Base-by-base conservation (phyloP, 2,113 vertebrate species). In the Ochotona curzoniae region DNA sequence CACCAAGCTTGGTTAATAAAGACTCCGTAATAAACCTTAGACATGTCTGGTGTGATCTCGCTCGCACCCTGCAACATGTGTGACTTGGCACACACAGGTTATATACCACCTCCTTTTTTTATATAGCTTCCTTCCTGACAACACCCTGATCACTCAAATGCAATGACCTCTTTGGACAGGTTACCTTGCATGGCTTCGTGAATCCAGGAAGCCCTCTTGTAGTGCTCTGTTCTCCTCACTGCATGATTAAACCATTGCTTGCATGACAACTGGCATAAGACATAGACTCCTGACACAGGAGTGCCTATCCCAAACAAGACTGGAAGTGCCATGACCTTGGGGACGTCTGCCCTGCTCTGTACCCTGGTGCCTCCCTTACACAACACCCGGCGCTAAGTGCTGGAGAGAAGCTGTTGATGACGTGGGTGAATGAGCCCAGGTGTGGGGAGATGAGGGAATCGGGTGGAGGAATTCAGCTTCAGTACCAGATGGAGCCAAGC, bases 281-380 rank as follows among this genome's bases (percentile, higher is more conserved):
- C 17, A 0, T 11, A 4, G 86, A 25, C 26, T 30, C 28, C 18
- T 15, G 35, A 26, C 61, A 26, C 0, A 3, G 1, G 23, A 51
- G 10, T 44, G 25, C n/a, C 49, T 57, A 63, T 63, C 69, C 82
- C 74, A 38, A 51, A 69, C 15, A 71, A 61, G 66, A 51, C 18
- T 7, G 0, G 7, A 21, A 89, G 69, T 63, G 25, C 79, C 89
- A 61, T n/a, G 51, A 35, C 38, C 57, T 73, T 6, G 23, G 2
- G 20, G 15, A 7, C 17, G 0, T 8, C 8, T 28, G 13, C 17
- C 83, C 80, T 11, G 0, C 2, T 79, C 49, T 17, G 5, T 20
- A 70, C 4, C 20, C 21, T 2, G n/a, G n/a, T 12, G 30, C 71
- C 67, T 73, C 0, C 71, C 67, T 73, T 0, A 0, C 49, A 71